A percentile compares a stretch with the other conserved stretches of the same genome.
These are phyloP conservation scores for Mobula hypostoma DNA, from an alignment of 2,113 vertebrate genomes.

Conservation along the genomic window DNA sequence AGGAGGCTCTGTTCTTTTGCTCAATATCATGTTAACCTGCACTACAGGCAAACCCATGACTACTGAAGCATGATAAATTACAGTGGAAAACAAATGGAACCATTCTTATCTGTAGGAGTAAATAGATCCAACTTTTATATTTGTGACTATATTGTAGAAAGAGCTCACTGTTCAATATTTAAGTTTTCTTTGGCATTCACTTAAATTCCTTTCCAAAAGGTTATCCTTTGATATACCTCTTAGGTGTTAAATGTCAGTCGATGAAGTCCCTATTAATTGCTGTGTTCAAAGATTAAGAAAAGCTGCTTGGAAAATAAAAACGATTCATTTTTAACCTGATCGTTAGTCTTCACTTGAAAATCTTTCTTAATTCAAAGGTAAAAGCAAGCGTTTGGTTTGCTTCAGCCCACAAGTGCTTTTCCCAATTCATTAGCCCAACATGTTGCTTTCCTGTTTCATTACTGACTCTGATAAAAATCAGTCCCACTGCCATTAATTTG, in stretches of 20 bases:
- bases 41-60: neutral
- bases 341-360: neutral
- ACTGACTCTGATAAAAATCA: neutral
- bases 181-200: neutral
- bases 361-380: neutral
- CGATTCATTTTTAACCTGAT: neutral
- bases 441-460: neutral
- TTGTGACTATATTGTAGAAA: neutral
- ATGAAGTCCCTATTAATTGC: neutral
- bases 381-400: neutral
- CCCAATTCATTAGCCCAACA: neutral
- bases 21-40: conserved; percentile 10
- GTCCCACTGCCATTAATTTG: neutral
- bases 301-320: neutral
- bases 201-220: neutral
- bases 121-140: conserved; percentile 12
- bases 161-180: conserved; percentile 7
- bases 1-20: neutral
- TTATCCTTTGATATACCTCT: conserved; percentile 20
- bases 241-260: neutral
- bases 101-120: conserved; percentile 1
- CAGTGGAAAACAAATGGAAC: neutral
- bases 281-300: neutral
- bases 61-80: conserved; percentile 12
- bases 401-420: neutral